These are phyloP conservation scores for Arremon aurantiirostris DNA, from an alignment of 2,797 vertebrate species.

Conservation along the genomic window DNA sequence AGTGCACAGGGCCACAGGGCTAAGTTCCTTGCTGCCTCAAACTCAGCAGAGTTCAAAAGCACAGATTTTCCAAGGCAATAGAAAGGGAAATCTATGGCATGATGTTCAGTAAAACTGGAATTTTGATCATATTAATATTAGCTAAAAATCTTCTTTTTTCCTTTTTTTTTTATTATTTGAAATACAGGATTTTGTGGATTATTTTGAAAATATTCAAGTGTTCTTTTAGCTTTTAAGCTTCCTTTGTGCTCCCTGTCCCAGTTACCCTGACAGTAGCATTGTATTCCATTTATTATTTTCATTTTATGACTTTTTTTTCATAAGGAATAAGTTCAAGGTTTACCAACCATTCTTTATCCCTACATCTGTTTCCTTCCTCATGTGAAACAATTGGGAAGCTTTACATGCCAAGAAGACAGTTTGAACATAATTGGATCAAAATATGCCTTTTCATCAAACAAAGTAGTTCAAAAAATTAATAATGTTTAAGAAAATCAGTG, in stretches of 20 bases:
- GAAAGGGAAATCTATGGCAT: not conserved
- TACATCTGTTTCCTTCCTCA: not conserved
- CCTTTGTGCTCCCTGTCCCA: not conserved
- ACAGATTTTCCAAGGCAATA: not conserved
- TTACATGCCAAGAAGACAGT: not conserved
- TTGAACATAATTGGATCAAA: not conserved
- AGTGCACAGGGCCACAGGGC: accelerated
- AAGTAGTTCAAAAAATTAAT: not conserved
- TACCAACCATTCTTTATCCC: not conserved
- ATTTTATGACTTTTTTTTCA: not conserved
- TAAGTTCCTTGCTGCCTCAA: not conserved
- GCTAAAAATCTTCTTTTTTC: not conserved
- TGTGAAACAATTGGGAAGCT: not conserved
- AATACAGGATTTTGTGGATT: not conserved
- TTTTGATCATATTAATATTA: not conserved
- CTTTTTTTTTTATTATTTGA: not conserved
- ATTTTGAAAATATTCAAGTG: not conserved
- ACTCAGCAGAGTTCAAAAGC: not conserved
- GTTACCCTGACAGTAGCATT: not conserved
- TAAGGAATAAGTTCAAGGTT: not conserved
- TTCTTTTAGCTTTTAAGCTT: not conserved
- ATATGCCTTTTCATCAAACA: not conserved
- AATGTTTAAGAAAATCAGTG: not conserved
- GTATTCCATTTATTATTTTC: not conserved
- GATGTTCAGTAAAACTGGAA: not conserved